Evolutionary conservation across 2,888 invertebrate genomes (phyloP).

Genomic region (Plebejus anna): DNA sequence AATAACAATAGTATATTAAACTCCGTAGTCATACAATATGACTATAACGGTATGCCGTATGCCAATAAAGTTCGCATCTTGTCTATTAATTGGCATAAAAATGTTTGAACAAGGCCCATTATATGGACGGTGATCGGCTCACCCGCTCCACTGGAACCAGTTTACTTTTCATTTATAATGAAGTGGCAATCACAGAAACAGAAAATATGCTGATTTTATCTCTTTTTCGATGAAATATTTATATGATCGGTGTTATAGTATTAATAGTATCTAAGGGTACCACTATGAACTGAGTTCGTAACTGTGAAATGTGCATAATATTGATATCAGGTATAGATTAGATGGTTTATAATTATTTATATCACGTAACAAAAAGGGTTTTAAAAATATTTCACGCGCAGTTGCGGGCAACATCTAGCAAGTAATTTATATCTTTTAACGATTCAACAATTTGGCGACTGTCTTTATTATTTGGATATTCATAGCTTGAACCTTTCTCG

Average conservation of each 20-base stretch:
- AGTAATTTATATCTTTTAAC: too few relatives aligned
- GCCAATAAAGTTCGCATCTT: not conserved
- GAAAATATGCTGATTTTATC: conserved; percentile 7
- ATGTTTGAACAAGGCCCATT: conserved; percentile 22
- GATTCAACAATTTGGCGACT: too few relatives aligned
- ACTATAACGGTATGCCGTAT: not conserved
- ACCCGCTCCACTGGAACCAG: conserved; percentile 13
- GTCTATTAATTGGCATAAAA: conserved; percentile 26
- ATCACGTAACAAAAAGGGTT: too few relatives aligned
- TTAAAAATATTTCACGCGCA: too few relatives aligned
- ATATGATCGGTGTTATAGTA: not conserved
- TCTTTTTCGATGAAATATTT: not conserved
- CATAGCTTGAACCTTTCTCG: too few relatives aligned
- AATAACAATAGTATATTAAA: too few relatives aligned
- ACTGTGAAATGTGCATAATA: too few relatives aligned
- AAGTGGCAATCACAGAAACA: conserved; percentile 19
- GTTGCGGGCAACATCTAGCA: too few relatives aligned
- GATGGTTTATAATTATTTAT: too few relatives aligned
- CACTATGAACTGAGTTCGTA: too few relatives aligned
- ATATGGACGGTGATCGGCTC: conserved; percentile 19
- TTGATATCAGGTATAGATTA: too few relatives aligned
- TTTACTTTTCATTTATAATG: conserved; percentile 27
- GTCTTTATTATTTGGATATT: too few relatives aligned
- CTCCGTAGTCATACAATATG: not conserved
- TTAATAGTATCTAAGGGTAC: not conserved